Conservation (phyloP, 2,888 invertebrate genomes). For the Ophonus ardosiacus region DNA sequence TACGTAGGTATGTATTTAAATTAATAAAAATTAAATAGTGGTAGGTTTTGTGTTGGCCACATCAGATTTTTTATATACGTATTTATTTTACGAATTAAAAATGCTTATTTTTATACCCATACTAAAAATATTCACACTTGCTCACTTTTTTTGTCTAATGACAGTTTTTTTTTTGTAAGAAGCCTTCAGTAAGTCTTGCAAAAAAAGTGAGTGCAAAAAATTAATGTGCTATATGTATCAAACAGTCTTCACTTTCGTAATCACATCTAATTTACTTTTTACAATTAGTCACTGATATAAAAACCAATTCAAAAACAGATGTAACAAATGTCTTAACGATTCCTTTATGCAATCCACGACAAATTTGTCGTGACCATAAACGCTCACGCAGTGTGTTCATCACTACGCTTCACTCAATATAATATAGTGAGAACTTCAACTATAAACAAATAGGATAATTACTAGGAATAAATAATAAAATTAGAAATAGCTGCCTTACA, state of each 20-base stretch:
- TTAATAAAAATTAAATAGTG: no score
- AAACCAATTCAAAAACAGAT: slow-evolving; percentile 17
- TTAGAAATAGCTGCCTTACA: background rate
- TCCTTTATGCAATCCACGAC: background rate
- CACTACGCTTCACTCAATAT: background rate
- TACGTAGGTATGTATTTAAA: no score
- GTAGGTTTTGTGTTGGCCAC: no score
- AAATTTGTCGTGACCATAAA: slow-evolving; percentile 5
- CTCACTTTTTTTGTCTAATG: background rate
- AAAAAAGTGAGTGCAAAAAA: background rate
- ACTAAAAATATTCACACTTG: background rate
- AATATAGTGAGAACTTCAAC: background rate
- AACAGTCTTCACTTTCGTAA: slow-evolving; percentile 5
- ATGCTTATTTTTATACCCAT: no score
- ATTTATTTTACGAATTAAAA: no score
- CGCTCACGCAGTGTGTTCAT: slow-evolving; percentile 3
- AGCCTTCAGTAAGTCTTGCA: background rate
- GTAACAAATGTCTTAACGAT: slow-evolving; percentile 28
- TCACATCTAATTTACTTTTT: slow-evolving; percentile 5
- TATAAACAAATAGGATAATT: background rate
- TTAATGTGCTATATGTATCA: slow-evolving; percentile 11
- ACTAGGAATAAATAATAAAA: background rate
- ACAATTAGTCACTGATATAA: slow-evolving; percentile 34
- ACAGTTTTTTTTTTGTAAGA: background rate
- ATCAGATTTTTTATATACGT: no score